Percentiles rank a stretch among this genome's conserved stretches.
These are phyloP conservation scores for Camelus dromedarius DNA, from an alignment of 2,113 vertebrate species.

Conservation along the genomic window DNA sequence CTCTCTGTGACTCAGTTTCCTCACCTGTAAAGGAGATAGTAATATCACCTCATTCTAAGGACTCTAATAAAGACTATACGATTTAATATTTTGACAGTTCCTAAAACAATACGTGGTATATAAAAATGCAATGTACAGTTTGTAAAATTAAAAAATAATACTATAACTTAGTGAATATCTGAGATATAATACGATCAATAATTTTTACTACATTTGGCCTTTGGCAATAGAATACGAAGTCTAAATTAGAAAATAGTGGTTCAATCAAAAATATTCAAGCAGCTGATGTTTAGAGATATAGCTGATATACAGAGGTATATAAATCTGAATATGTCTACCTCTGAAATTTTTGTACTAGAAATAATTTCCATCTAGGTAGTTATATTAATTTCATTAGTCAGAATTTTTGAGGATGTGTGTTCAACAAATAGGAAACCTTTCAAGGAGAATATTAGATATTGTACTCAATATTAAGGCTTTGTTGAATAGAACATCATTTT, in stretches of 20 bases:
- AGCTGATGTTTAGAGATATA: neutral
- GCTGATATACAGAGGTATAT: neutral
- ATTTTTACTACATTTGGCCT: neutral
- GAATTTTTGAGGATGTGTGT: neutral
- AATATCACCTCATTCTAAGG: neutral
- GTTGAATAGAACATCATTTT: neutral
- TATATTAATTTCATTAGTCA: neutral
- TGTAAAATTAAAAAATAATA: neutral
- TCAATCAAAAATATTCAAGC: neutral
- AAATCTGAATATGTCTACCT: neutral
- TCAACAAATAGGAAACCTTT: slow-evolving; percentile 16
- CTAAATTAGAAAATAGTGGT: slow-evolving; percentile 4
- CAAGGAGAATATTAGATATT: neutral
- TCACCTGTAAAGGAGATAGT: neutral
- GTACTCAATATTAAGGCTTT: neutral
- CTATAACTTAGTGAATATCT: neutral
- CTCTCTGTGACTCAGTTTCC: neutral
- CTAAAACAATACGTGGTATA: neutral
- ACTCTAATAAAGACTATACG: neutral
- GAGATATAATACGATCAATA: neutral
- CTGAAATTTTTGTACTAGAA: neutral
- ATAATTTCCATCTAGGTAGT: neutral
- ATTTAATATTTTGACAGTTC: neutral
- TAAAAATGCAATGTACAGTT: neutral
- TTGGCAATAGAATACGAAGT: neutral